Percentiles rank a stretch among this genome's conserved stretches.
These are phyloP conservation scores for Dreissena polymorpha DNA, from an alignment of 1,140 invertebrate genomes.

Conservation along the genomic window DNA sequence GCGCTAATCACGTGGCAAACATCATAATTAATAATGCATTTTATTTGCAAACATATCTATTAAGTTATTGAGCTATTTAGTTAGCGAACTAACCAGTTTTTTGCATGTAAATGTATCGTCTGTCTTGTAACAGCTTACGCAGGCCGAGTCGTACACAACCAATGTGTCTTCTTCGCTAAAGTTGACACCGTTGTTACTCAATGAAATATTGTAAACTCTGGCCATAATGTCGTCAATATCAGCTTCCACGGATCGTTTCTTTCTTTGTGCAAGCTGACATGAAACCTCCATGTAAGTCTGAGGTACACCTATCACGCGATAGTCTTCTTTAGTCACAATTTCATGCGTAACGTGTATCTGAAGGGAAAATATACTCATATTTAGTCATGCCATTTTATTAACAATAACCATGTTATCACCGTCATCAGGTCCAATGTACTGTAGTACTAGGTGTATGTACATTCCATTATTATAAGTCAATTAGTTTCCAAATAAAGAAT, in stretches of 20 bases:
- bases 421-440: neutral
- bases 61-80: too few relatives aligned
- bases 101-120: neutral
- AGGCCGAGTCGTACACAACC: conserved; percentile 23
- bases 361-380: neutral
- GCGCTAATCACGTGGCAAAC: too few relatives aligned
- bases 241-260: neutral
- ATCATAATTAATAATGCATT: too few relatives aligned
- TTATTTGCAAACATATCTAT: too few relatives aligned
- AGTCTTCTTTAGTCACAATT: neutral
- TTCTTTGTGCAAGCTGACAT: neutral
- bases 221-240: neutral
- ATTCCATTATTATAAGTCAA: neutral
- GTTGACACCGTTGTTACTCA: conserved; percentile 19
- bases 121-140: conserved; percentile 24
- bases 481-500: neutral
- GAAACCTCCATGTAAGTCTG: conserved; percentile 14
- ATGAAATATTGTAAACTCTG: conserved; percentile 3
- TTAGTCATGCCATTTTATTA: too few relatives aligned
- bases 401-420: neutral
- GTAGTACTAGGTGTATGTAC: too few relatives aligned
- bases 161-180: conserved; percentile 17
- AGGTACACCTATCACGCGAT: neutral
- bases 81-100: neutral
- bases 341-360: neutral